Conservation (phyloP, 2,797 vertebrate genomes). For the Sparidentex hasta region DNA sequence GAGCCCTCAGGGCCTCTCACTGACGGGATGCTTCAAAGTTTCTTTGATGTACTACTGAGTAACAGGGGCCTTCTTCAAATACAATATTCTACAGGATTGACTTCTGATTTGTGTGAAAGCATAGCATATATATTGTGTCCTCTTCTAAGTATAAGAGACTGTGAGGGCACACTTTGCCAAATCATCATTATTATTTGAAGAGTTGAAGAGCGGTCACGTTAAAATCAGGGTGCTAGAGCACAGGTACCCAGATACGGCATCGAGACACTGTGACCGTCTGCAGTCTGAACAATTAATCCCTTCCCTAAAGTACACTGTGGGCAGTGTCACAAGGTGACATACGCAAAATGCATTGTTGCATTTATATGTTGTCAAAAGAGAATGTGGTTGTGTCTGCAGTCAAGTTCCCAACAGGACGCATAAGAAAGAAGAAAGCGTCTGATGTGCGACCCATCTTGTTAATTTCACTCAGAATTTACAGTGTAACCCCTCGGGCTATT, state of each 20-base stretch:
- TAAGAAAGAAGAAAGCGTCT: conserved; percentile 34
- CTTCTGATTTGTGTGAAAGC: background rate
- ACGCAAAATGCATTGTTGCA: conserved; percentile 2
- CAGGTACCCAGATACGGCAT: background rate
- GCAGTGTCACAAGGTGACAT: background rate
- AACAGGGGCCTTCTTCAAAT: background rate
- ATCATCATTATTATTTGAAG: background rate
- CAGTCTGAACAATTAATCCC: background rate
- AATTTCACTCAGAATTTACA: conserved; percentile 51
- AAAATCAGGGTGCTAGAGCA: background rate
- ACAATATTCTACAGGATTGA: background rate
- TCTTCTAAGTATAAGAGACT: background rate
- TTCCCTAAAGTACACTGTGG: background rate
- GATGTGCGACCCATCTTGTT: conserved; percentile 53
- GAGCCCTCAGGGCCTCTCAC: background rate
- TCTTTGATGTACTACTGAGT: conserved; percentile 13
- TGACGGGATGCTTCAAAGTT: conserved; percentile 10
- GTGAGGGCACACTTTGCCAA: background rate
- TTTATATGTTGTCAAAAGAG: background rate
- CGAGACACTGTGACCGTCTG: background rate
- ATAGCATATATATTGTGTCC: background rate
- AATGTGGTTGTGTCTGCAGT: conserved; percentile 15
- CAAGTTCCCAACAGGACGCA: conserved; percentile 30
- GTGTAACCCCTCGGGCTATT: conserved; percentile 43
- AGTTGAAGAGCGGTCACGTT: background rate